Conservation (phyloP, 2,888 invertebrate genomes). For the Diploptera punctata region DNA sequence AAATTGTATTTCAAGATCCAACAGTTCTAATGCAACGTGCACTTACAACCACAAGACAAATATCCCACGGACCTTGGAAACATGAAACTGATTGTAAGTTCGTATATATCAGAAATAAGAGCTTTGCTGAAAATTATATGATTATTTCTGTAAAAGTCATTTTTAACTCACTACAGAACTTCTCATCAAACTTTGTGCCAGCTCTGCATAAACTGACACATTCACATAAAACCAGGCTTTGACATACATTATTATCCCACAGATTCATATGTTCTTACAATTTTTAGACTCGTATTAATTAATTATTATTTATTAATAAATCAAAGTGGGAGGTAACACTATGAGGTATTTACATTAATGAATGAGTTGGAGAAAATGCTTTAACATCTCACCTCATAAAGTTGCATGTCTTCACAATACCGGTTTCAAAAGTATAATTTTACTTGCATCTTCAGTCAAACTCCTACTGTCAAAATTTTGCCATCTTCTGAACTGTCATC, state of each 20-base stretch:
- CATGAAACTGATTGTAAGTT: slow-evolving; percentile 91
- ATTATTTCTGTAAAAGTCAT: not conserved
- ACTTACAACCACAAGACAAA: slow-evolving; percentile 75
- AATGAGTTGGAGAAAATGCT: no score
- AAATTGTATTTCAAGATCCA: slow-evolving; percentile 93
- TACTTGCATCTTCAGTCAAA: no score
- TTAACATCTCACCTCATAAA: no score
- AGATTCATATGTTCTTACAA: not conserved
- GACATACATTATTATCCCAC: not conserved
- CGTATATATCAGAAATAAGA: no score
- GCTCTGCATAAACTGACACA: no score
- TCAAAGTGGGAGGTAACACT: no score
- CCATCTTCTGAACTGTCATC: no score
- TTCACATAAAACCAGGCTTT: not conserved
- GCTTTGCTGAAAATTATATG: not conserved
- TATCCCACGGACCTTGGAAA: slow-evolving; percentile 75
- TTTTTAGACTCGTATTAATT: not conserved
- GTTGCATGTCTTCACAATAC: no score
- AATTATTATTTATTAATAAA: no score
- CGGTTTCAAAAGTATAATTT: no score
- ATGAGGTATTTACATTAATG: no score
- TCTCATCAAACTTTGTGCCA: not conserved
- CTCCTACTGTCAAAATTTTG: no score
- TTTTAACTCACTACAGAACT: not conserved
- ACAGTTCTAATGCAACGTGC: slow-evolving; percentile 91